Percentiles rank a stretch among this genome's conserved stretches.
Conservation (phyloP, 2,888 invertebrate species). For the Synergus gifuensis region DNA sequence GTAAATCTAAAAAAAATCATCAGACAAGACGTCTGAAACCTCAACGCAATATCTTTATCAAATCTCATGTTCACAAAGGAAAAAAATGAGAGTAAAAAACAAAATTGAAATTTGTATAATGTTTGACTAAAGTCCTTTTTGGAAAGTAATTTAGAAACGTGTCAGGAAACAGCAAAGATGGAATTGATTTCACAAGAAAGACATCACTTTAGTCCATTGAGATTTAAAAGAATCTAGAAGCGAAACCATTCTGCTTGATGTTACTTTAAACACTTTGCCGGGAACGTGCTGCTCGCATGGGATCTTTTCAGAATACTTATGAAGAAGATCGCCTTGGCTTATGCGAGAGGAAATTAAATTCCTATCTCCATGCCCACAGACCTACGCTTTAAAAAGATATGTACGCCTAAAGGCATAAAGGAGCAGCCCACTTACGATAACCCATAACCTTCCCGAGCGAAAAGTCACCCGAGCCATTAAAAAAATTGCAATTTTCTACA, state of each 20-base stretch:
- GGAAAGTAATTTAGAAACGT: background rate
- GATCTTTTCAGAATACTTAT: constrained; percentile 59
- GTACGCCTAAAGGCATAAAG: constrained; percentile 13
- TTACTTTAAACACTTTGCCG: constrained; percentile 60
- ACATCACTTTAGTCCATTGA: constrained; percentile 50
- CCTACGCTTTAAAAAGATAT: constrained; percentile 28
- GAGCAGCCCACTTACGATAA: constrained; percentile 27
- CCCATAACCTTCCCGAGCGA: constrained; percentile 14
- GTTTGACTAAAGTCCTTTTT: background rate
- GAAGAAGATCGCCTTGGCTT: constrained; percentile 48
- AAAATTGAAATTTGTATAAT: background rate
- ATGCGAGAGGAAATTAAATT: constrained; percentile 49
- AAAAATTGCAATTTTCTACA: constrained; percentile 20
- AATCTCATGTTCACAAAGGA: too few species aligned
- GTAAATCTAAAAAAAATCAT: too few species aligned
- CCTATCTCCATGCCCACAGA: constrained; percentile 42
- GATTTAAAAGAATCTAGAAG: constrained; percentile 58
- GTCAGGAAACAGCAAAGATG: background rate
- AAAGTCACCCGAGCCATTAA: background rate
- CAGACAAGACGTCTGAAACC: too few species aligned
- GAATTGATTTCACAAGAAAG: constrained; percentile 43
- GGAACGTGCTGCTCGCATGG: constrained; percentile 42
- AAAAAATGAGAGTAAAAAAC: too few species aligned
- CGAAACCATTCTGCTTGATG: constrained; percentile 64
- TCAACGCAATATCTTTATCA: too few species aligned